Evolutionary conservation across 2,797 vertebrate species (phyloP), one percentile per base, ranked within the genome.

Genomic region (Anguilla anguilla): DNA sequence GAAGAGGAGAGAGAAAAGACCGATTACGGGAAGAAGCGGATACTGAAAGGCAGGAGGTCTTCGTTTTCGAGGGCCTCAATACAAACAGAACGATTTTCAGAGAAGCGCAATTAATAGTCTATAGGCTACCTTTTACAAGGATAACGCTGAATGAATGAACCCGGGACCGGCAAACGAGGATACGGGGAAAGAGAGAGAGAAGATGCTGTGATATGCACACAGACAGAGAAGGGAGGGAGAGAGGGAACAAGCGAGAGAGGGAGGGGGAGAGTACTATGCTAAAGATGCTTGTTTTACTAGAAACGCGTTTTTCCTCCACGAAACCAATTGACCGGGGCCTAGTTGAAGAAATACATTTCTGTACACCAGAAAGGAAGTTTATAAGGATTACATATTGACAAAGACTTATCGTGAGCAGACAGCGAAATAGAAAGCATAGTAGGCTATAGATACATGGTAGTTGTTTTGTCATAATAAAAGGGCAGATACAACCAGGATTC

Each of bases 1-100:
- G 93, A 94, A 95, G 94, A 94, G 92, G 92, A 82, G 93, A 94
- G 93, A 93, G 93, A 94, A 94, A 93, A 94, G 92, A 94, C 94
- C 93, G 94, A 94, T 94, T 94, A 94, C 93, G 92, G 93, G 93
- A 93, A 94, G 94, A 93, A 94, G 94, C 91, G 86, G 83, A 92
- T 92, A 90, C 88, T 92, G 89, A 43, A 79, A 94, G 89, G 89
- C 92, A 89, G 92, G 85, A 57, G 81, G 59, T 31, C 61, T 49
- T 57, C 49, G 81, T 83, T 43, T 51, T 77, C 87, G 84, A 74
- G 87, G 49, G 51, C 67, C 64, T 84, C 59, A 39, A 46, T 84
- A 74, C 25, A n/a, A 69, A 49, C 46, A 51, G 46, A 51, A 69
- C 39, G 61, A 86, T 86, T 72, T 49, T 59, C 67, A 79, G 39